Conservation (phyloP, 1,140 invertebrate species). For the Eriocheir sinensis region DNA sequence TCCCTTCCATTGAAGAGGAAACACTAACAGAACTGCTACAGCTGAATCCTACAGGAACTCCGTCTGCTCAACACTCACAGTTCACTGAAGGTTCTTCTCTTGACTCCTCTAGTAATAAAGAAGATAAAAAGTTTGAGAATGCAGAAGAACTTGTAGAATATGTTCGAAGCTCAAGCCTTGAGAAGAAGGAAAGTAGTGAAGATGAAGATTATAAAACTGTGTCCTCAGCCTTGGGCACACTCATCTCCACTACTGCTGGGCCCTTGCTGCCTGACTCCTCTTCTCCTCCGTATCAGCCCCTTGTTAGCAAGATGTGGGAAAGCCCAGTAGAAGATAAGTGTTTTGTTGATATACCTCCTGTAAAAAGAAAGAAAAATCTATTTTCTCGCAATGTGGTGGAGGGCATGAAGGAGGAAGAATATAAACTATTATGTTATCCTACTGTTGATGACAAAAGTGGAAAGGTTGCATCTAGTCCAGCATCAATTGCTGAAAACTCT, state of each 20-base stretch:
- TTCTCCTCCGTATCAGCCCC: conserved; percentile 58
- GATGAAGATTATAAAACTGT: conserved; percentile 70
- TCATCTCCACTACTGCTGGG: conserved; percentile 80
- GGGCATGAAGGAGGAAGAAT: conserved; percentile 76
- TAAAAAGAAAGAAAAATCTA: conserved; percentile 73
- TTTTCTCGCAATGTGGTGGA: conserved; percentile 71
- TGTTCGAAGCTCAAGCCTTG: conserved; percentile 71
- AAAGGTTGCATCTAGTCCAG: conserved; percentile 8
- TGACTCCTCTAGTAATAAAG: background rate
- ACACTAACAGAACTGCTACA: conserved; percentile 67
- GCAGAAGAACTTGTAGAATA: conserved; percentile 70
- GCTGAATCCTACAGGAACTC: background rate
- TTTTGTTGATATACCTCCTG: conserved; percentile 64
- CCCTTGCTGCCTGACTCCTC: conserved; percentile 79
- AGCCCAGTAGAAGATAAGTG: conserved; percentile 69
- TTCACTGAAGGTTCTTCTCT: conserved; percentile 34
- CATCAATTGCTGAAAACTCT: conserved; percentile 38
- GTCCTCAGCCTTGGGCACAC: conserved; percentile 81
- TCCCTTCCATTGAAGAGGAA: conserved; percentile 66
- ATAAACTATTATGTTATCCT: conserved; percentile 53
- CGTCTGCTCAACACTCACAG: conserved; percentile 42
- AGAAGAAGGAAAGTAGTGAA: conserved; percentile 73
- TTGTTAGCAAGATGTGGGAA: conserved; percentile 77
- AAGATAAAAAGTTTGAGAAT: conserved; percentile 72
- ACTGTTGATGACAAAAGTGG: conserved; percentile 54